Conservation (phyloP, 2,888 invertebrate genomes). For the Incurvaria masculella region DNA sequence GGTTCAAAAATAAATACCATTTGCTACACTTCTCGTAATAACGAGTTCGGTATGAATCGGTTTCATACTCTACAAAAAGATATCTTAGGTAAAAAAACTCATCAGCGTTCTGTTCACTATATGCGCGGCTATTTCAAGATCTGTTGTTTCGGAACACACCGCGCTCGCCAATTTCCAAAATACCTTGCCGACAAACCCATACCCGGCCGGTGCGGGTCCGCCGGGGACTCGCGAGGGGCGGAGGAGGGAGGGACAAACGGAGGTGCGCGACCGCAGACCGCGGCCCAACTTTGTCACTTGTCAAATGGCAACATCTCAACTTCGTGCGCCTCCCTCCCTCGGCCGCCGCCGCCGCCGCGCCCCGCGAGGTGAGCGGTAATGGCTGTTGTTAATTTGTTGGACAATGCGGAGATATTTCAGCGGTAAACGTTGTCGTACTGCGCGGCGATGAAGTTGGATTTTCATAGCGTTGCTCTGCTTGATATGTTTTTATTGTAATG, state of each 20-base stretch:
- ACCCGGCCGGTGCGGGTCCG: neutral
- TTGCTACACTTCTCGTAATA: too few relatives aligned
- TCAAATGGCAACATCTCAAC: neutral
- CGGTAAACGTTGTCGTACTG: neutral
- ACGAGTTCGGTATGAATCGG: too few relatives aligned
- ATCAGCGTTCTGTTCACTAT: too few relatives aligned
- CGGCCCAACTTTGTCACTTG: neutral
- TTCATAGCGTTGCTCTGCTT: too few relatives aligned
- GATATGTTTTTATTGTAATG: too few relatives aligned
- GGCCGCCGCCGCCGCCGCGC: too few relatives aligned
- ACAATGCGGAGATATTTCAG: neutral
- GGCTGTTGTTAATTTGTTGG: neutral
- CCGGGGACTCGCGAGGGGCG: neutral
- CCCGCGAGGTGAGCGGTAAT: neutral
- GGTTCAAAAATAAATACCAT: too few relatives aligned
- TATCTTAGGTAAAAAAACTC: too few relatives aligned
- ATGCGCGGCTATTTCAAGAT: too few relatives aligned
- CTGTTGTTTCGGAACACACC: neutral
- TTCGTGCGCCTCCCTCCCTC: neutral
- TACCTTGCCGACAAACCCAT: too few relatives aligned
- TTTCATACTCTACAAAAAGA: too few relatives aligned
- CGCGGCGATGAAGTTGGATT: too few relatives aligned
- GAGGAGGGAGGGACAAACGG: neutral
- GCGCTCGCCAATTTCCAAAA: neutral
- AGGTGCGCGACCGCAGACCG: neutral